phyloP scores from a whole-genome alignment of 1,140 invertebrate species.

The Bradysia coprophila region DNA sequence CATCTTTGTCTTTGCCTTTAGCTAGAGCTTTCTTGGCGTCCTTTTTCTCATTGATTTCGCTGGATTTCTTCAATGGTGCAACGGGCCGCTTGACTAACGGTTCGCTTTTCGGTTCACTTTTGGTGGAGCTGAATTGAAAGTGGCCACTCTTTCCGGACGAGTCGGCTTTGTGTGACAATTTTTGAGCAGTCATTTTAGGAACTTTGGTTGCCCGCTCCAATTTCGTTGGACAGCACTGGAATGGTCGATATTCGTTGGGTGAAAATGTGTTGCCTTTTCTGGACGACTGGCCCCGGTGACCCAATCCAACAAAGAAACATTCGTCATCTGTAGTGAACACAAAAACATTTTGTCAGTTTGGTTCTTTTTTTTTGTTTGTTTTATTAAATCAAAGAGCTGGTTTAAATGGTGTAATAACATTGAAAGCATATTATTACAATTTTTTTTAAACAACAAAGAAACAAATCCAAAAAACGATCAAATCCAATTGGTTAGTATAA shows the following conservation, averaged over 20 bases:
- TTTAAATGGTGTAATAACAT: not conserved
- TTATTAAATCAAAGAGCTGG: too few species aligned
- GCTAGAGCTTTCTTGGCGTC: slow-evolving; percentile 2
- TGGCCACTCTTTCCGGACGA: slow-evolving; percentile 7
- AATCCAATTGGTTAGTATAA: too few species aligned
- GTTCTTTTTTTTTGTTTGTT: slow-evolving; percentile 6
- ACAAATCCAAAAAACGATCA: not conserved
- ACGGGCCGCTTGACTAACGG: not conserved
- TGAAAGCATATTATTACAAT: slow-evolving; percentile 5
- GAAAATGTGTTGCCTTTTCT: slow-evolving; percentile 49
- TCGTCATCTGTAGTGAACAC: slow-evolving; percentile 60
- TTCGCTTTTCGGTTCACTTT: not conserved
- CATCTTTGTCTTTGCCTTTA: slow-evolving; percentile 10
- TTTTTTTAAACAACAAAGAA: not conserved
- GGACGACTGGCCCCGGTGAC: slow-evolving; percentile 26
- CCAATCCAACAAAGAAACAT: slow-evolving; percentile 88
- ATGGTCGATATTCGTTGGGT: slow-evolving; percentile 66
- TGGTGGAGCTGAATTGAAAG: not conserved
- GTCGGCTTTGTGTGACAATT: slow-evolving; percentile 15
- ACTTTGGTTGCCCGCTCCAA: slow-evolving; percentile 31
- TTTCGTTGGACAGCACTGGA: slow-evolving; percentile 78
- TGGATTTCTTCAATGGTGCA: not conserved
- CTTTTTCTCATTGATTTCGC: not conserved
- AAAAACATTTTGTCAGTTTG: slow-evolving; percentile 38
- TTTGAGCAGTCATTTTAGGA: slow-evolving; percentile 24